Percentiles rank a stretch among this genome's conserved stretches.
These are phyloP conservation scores for Pantelozetes paolii DNA, from an alignment of 2,888 invertebrate species.

Conservation along the genomic window DNA sequence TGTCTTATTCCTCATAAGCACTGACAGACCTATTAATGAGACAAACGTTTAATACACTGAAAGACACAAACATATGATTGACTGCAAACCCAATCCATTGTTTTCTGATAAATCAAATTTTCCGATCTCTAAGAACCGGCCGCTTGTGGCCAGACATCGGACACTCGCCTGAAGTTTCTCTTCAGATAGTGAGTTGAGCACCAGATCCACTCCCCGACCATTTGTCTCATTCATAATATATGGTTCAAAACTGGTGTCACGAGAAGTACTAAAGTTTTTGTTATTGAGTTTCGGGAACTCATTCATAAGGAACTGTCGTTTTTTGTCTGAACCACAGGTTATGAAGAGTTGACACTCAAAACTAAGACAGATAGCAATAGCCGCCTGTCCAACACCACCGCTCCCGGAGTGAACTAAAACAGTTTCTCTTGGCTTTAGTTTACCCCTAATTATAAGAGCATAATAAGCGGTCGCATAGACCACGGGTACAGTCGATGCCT, in stretches of 20 bases:
- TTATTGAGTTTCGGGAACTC: slow-evolving; percentile 50
- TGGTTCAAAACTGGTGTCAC: slow-evolving; percentile 80
- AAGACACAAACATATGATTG: neutral
- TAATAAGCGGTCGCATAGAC: slow-evolving; percentile 57
- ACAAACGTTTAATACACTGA: neutral
- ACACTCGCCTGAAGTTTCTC: slow-evolving; percentile 57
- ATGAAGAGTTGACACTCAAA: slow-evolving; percentile 83
- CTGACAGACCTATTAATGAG: slow-evolving; percentile 16
- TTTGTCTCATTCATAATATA: slow-evolving; percentile 74
- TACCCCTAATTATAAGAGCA: slow-evolving; percentile 56
- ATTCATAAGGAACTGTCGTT: slow-evolving; percentile 75
- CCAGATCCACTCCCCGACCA: slow-evolving; percentile 84
- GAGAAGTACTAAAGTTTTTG: slow-evolving; percentile 76
- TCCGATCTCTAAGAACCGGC: slow-evolving; percentile 65
- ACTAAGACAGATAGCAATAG: slow-evolving; percentile 84
- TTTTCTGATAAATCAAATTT: slow-evolving; percentile 58
- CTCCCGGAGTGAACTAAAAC: slow-evolving; percentile 92
- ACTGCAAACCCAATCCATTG: slow-evolving; percentile 52
- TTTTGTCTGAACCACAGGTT: slow-evolving; percentile 73
- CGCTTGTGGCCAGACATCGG: slow-evolving; percentile 80
- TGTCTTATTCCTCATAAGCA: slow-evolving; percentile 37
- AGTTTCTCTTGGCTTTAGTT: slow-evolving; percentile 54
- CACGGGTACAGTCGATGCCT: slow-evolving; percentile 55
- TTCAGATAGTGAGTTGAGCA: slow-evolving; percentile 92
- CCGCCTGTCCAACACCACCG: slow-evolving; percentile 95